Percentiles rank a stretch among this genome's conserved stretches.
These are phyloP conservation scores for Anarsia innoxiella DNA, from an alignment of 2,888 invertebrate genomes.

Conservation along the genomic window DNA sequence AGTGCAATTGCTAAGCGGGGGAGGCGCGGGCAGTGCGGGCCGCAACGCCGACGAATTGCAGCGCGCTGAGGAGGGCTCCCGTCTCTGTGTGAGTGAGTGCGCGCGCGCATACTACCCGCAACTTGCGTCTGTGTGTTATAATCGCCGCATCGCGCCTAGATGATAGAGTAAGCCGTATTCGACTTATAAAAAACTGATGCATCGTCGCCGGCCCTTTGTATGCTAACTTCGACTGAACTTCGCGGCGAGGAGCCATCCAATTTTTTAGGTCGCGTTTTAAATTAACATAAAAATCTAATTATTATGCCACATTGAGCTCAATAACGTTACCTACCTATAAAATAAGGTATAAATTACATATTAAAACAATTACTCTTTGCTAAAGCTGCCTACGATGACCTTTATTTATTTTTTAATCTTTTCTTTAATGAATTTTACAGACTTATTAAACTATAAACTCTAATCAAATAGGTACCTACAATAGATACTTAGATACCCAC, in stretches of 20 bases:
- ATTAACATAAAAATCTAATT: conserved; percentile 48
- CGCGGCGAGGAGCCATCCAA: conserved; percentile 46
- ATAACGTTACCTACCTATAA: conserved; percentile 27
- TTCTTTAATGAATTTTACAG: too few relatives aligned
- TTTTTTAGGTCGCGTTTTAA: conserved; percentile 37
- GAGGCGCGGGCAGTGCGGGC: conserved; percentile 49
- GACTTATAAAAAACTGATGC: conserved; percentile 61
- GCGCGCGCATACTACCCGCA: conserved; percentile 16
- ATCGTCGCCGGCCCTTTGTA: conserved; percentile 57
- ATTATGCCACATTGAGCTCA: conserved; percentile 36
- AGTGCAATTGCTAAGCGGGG: conserved; percentile 75
- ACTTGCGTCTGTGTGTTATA: conserved; percentile 16
- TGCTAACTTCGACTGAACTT: conserved; percentile 63
- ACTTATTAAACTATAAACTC: too few relatives aligned
- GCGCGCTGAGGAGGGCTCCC: conserved; percentile 62
- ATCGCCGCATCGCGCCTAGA: conserved; percentile 30
- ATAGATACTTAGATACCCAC: too few relatives aligned
- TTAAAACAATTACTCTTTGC: too few relatives aligned
- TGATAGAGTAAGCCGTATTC: conserved; percentile 61
- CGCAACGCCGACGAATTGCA: conserved; percentile 68
- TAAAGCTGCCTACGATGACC: too few relatives aligned
- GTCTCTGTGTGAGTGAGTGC: conserved; percentile 52
- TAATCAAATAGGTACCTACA: too few relatives aligned
- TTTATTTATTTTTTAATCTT: too few relatives aligned
- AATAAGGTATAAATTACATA: too few relatives aligned